Conservation (phyloP, 1,140 invertebrate species). For the Drosophila lowei region DNA sequence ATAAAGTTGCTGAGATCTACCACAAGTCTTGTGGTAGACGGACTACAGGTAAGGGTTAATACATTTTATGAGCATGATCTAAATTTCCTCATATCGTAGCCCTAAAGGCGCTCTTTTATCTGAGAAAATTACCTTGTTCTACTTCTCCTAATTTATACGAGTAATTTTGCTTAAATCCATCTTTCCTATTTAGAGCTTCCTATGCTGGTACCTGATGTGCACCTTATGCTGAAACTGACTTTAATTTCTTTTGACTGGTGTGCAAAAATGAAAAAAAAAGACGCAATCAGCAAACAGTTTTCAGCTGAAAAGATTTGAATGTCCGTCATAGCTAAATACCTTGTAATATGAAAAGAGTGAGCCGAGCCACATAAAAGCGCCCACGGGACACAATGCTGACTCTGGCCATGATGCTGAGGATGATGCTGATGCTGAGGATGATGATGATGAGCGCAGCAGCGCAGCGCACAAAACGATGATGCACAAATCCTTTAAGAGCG, state of each 20-base stretch:
- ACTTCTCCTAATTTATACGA: too few species aligned
- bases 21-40: too few species aligned
- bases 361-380: conserved; percentile 44
- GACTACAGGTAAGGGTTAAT: too few species aligned
- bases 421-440: conserved; percentile 29
- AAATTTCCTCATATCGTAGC: too few species aligned
- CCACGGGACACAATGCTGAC: conserved; percentile 53
- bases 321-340: conserved; percentile 58
- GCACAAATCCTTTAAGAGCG: conserved; percentile 69
- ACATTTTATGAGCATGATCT: too few species aligned
- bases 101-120: too few species aligned
- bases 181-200: too few species aligned
- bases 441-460: conserved; percentile 28
- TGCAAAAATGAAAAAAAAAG: conserved; percentile 42
- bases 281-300: conserved; percentile 52
- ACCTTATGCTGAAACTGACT: too few species aligned
- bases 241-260: conserved; percentile 3
- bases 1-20: not conserved
- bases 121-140: too few species aligned
- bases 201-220: too few species aligned
- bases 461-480: conserved; percentile 59
- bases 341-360: conserved; percentile 59
- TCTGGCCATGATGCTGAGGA: conserved; percentile 33
- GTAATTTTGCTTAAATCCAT: too few species aligned
- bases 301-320: conserved; percentile 56